Percentiles rank a stretch among this genome's conserved stretches.
Evolutionary conservation across 2,113 vertebrate genomes (phyloP).

Genomic region (Sinocyclocheilus maitianheensis): DNA sequence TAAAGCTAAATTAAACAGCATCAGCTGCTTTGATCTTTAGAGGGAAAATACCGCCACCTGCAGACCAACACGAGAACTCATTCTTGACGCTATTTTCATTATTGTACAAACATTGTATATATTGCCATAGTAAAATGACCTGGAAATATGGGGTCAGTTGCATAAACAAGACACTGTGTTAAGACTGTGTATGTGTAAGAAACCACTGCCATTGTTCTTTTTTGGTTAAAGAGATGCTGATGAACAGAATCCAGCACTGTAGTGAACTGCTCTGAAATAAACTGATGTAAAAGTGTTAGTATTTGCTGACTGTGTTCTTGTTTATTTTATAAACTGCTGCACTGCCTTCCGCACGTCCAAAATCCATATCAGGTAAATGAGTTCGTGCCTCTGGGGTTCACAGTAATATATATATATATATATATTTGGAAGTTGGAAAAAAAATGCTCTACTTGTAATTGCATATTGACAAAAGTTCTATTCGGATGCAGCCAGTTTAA

Average conservation of each 20-base stretch:
- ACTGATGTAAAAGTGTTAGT: neutral
- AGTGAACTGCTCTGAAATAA: neutral
- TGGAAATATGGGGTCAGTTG: neutral
- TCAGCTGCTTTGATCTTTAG: neutral
- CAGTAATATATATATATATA: neutral
- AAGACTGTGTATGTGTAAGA: neutral
- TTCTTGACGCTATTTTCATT: neutral
- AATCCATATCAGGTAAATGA: constrained; percentile 25
- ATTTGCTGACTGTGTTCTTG: neutral
- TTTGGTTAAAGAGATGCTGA: neutral
- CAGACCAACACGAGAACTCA: constrained; percentile 11
- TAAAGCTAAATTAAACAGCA: neutral
- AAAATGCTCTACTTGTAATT: constrained; percentile 13
- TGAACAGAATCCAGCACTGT: neutral
- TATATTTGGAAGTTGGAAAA: neutral
- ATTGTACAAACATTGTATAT: neutral
- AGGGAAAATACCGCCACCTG: constrained; percentile 41
- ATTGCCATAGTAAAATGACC: neutral
- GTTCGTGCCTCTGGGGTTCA: neutral
- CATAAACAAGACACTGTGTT: neutral
- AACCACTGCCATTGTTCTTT: neutral
- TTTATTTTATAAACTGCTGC: constrained; percentile 22
- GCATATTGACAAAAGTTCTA: constrained; percentile 13
- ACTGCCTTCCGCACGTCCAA: constrained; percentile 6
- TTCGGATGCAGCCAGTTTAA: neutral